Evolutionary conservation across 2,113 vertebrate species (phyloP).

Genomic region (Eretmochelys imbricata): DNA sequence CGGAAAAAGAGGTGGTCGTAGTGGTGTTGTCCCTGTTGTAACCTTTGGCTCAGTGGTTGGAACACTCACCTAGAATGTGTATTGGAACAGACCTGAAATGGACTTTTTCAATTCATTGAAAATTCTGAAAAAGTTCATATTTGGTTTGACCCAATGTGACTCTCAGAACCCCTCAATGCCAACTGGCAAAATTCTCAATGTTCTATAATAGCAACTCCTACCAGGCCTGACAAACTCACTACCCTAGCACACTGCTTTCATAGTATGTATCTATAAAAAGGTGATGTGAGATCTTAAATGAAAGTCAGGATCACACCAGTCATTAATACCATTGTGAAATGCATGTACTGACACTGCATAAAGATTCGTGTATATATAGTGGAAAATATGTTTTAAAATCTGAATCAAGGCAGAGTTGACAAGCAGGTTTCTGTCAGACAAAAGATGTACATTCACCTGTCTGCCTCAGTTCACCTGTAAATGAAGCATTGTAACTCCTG

Average conservation of each 20-base stretch:
- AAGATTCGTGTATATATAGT: not conserved
- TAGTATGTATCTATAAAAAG: not conserved
- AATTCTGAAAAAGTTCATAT: not conserved
- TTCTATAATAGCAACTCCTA: not conserved
- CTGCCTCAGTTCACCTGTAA: not conserved
- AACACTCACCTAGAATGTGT: too few species aligned
- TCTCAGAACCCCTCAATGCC: not conserved
- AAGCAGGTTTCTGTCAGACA: not conserved
- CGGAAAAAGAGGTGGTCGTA: too few species aligned
- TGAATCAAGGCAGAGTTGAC: not conserved
- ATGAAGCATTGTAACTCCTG: not conserved
- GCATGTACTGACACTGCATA: not conserved
- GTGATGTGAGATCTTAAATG: not conserved
- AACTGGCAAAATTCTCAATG: not conserved
- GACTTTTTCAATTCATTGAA: too few species aligned
- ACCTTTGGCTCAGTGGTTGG: too few species aligned
- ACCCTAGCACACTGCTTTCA: not conserved
- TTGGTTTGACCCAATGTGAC: not conserved
- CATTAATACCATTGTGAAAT: not conserved
- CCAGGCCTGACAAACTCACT: not conserved
- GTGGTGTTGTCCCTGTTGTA: too few species aligned
- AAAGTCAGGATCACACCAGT: not conserved
- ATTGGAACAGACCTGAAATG: too few species aligned
- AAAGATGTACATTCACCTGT: not conserved
- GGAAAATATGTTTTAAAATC: not conserved